Base-by-base conservation (phyloP, 2,888 invertebrate species). In the Megastigmus dorsalis region DNA sequence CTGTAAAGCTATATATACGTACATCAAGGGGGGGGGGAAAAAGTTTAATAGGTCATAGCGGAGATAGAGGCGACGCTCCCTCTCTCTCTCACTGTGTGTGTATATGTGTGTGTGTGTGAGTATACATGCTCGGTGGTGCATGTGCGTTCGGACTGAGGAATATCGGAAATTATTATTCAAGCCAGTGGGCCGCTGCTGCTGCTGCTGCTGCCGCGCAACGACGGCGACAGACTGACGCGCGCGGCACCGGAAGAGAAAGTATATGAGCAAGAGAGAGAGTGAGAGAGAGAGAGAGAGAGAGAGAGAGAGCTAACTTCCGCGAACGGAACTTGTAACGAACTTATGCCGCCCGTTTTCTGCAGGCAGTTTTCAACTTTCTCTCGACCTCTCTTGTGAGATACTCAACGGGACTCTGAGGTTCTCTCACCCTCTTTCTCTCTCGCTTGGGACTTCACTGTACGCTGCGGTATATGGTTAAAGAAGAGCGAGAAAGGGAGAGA, bases 111-210 rank as follows among this genome's bases (percentile, higher is more conserved):
- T n/a, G n/a, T n/a, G n/a, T n/a, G n/a, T n/a, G n/a, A n/a, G n/a
- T n/a, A n/a, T 65, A 20, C 18, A 28, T 23, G 33, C 48, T 48
- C 48, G 43, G n/a, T 6, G 15, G 65, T 13, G 65, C 41, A 3
- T 62, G 50, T 15, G 57, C 30, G 60, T 55, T 23, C 26, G n/a
- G 30, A 2, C 20, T 23, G 50, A 48, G 59, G 71, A 60, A 71
- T 78, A 77, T 73, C 75, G 74, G 43, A 26, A 75, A 78, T 78
- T 77, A 78, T 77, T 78, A 78, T 78, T 78, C 75, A 65, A 67
- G 54, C 54, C 66, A 43, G 50, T 69, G 69, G 52, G 52, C 55
- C 28, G 65, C 3, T 26, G 15, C 41, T 26, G 6, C 9, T 13
- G 13, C 5, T 10, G 41, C 10, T 41, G 13, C 3, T 15, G 15